phyloP scores from a whole-genome alignment of 2,888 invertebrate genomes.

The Criorhina ranunculi region DNA sequence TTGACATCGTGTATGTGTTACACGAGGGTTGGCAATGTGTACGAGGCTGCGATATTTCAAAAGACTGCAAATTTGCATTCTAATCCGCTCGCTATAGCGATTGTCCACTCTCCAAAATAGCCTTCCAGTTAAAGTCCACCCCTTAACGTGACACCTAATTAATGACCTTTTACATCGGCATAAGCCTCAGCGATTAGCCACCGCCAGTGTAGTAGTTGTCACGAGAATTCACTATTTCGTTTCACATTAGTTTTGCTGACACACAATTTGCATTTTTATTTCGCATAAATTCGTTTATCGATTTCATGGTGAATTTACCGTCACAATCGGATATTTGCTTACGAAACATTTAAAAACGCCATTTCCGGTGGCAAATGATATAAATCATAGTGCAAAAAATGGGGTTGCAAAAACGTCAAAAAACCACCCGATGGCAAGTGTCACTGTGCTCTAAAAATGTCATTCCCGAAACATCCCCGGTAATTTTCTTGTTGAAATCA shows the following conservation, averaged over 20 bases:
- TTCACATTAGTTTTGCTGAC: conserved; percentile 62
- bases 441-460: not conserved
- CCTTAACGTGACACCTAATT: conserved; percentile 31
- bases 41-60: no score
- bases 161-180: conserved; percentile 27
- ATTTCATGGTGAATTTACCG: conserved; percentile 62
- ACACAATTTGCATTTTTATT: conserved; percentile 12
- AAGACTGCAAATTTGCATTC: no score
- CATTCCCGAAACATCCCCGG: not conserved
- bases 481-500: not conserved
- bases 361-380: conserved; percentile 3
- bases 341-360: conserved; percentile 20
- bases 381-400: not conserved
- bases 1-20: conserved; percentile 69
- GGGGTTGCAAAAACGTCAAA: conserved; percentile 11
- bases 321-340: conserved; percentile 52
- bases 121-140: conserved; percentile 8
- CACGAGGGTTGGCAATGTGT: no score
- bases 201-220: conserved; percentile 29
- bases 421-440: not conserved
- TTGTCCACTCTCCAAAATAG: conserved; percentile 12
- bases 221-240: conserved; percentile 29
- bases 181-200: conserved; percentile 42
- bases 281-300: conserved; percentile 31
- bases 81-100: no score